Percentiles rank a stretch among this genome's conserved stretches.
Conservation (phyloP, 1,140 invertebrate species). For the Bombus confusus region DNA sequence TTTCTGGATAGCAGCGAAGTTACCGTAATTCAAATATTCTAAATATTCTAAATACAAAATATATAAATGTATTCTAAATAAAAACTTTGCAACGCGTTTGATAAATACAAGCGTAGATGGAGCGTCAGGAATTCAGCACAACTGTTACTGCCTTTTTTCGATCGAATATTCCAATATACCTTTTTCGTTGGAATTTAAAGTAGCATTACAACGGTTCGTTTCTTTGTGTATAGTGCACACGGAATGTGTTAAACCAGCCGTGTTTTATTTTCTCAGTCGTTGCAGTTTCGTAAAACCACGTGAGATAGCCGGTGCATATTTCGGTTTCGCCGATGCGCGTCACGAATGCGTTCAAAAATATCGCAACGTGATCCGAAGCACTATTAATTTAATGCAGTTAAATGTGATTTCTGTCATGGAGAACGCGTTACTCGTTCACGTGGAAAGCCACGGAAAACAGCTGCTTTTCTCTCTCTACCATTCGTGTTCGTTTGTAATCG, state of each 20-base stretch:
- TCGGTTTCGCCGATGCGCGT: conserved; percentile 12
- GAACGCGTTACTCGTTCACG: background rate
- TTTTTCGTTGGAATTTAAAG: background rate
- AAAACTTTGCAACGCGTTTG: too few species aligned
- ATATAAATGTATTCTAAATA: too few species aligned
- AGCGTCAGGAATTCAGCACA: too few species aligned
- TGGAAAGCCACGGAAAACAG: background rate
- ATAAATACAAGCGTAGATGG: too few species aligned
- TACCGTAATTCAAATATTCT: background rate
- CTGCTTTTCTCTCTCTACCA: too few species aligned
- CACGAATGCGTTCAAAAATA: background rate
- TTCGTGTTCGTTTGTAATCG: background rate
- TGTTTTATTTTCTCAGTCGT: background rate
- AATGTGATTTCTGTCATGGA: conserved; percentile 4
- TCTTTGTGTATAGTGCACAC: background rate
- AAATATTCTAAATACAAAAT: too few species aligned
- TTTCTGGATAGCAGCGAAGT: background rate
- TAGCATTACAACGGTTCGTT: background rate
- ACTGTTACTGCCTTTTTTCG: too few species aligned
- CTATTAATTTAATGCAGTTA: conserved; percentile 52
- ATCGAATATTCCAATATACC: too few species aligned
- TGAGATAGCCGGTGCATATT: background rate
- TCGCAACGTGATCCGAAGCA: background rate
- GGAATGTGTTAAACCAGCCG: background rate
- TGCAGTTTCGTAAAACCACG: too few species aligned